A percentile compares a stretch with the other conserved stretches of the same genome.
phyloP scores from a whole-genome alignment of 2,888 invertebrate species.

The Drosophila algonquin region DNA sequence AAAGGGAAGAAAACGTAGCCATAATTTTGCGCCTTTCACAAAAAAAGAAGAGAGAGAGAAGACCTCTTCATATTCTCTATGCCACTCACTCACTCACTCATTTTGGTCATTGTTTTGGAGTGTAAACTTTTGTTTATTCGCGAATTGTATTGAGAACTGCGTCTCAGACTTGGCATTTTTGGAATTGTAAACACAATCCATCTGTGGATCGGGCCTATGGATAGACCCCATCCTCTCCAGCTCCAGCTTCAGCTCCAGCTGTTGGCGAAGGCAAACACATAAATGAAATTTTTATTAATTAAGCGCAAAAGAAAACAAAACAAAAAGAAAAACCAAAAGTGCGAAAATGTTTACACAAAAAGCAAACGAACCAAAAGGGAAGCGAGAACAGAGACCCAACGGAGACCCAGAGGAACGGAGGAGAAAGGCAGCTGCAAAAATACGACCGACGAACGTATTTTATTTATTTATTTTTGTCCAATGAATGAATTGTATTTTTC shows the following conservation, averaged over 20 bases:
- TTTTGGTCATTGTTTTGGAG: slow-evolving; percentile 6
- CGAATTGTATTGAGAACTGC: slow-evolving; percentile 51
- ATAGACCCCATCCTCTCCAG: too few species aligned
- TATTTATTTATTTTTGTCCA: slow-evolving; percentile 51
- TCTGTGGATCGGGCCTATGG: not conserved
- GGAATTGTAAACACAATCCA: slow-evolving; percentile 49
- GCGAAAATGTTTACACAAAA: slow-evolving; percentile 59
- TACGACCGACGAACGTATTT: slow-evolving; percentile 24
- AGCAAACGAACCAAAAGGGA: not conserved
- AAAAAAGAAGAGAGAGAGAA: not conserved
- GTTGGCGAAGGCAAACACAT: slow-evolving; percentile 17
- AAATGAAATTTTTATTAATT: slow-evolving; percentile 62
- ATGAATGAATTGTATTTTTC: slow-evolving; percentile 45
- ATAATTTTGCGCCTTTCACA: slow-evolving; percentile 44
- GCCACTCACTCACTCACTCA: not conserved
- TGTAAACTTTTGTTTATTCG: slow-evolving; percentile 50
- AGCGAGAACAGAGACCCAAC: not conserved
- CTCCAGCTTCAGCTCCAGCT: not conserved
- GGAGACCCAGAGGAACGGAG: too few species aligned
- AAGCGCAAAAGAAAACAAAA: slow-evolving; percentile 42
- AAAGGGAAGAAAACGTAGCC: slow-evolving; percentile 34
- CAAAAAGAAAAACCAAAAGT: slow-evolving; percentile 46
- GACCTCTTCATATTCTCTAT: not conserved
- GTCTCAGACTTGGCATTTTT: slow-evolving; percentile 43
- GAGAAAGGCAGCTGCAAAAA: slow-evolving; percentile 64